Evolutionary conservation across 1,140 invertebrate species (phyloP).

Genomic region (Papilio aristodemus): DNA sequence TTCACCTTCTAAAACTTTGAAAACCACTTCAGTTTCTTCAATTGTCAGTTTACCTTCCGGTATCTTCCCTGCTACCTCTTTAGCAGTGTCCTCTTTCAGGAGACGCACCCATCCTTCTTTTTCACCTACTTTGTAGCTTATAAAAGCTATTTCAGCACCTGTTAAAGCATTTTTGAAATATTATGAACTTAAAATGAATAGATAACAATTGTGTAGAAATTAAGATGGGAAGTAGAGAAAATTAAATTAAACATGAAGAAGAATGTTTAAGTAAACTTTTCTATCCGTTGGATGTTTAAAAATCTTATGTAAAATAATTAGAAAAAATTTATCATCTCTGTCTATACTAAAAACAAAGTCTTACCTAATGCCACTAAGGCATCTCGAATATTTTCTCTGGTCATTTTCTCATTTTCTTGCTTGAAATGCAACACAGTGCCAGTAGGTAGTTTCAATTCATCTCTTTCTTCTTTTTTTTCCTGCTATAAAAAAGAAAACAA

Average conservation of each 20-base stretch:
- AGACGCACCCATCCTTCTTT: conserved; percentile 86
- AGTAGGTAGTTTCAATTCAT: conserved; percentile 79
- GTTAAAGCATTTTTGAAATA: neutral
- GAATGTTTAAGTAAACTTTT: too few relatives aligned
- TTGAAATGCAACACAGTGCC: conserved; percentile 86
- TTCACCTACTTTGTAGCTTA: conserved; percentile 88
- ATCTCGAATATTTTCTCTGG: conserved; percentile 86
- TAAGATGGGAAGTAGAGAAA: too few relatives aligned
- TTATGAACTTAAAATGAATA: neutral
- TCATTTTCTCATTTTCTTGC: conserved; percentile 82
- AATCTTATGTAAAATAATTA: too few relatives aligned
- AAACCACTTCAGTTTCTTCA: conserved; percentile 81
- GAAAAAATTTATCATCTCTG: too few relatives aligned
- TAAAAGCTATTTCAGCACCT: conserved; percentile 85
- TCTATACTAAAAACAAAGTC: too few relatives aligned
- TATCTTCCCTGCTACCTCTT: conserved; percentile 84
- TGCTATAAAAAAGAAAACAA: conserved; percentile 46
- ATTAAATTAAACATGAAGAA: too few relatives aligned
- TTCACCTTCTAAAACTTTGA: conserved; percentile 84
- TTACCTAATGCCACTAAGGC: conserved; percentile 82
- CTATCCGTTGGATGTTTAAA: too few relatives aligned
- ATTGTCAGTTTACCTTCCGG: conserved; percentile 82
- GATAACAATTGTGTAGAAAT: too few relatives aligned
- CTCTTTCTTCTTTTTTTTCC: conserved; percentile 63
- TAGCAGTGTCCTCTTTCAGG: conserved; percentile 85